Base-by-base conservation (phyloP, 2,888 invertebrate genomes). In the Cybosia mesomella region DNA sequence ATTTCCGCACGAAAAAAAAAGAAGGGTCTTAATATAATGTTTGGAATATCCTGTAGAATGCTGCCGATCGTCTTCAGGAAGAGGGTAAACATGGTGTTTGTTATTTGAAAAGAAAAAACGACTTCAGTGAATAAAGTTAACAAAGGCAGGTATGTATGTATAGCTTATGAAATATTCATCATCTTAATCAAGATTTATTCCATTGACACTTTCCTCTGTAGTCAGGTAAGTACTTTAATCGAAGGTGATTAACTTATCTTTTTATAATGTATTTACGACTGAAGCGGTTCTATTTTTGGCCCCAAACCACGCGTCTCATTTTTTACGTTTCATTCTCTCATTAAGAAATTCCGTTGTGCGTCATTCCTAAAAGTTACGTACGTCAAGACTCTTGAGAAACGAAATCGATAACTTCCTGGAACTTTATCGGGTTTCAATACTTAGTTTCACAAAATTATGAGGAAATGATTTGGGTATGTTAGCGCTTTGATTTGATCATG, bases 321-420 rank as follows among this genome's bases (percentile, higher is more conserved):
- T 62, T 54, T 66, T 59, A 54, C 34, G 58, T 24, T 67, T 61
- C 36, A 36, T 59, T 55, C n/a, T 34, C 28, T 55, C 58, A 43
- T 64, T 64, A 64, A 24, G 28, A 57, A 63, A 66, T 66, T 22
- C 18, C 28, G 21, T 58, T 34, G 55, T 62, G 61, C 69, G 65
- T 62, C 62, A 62, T 22, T 36, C 53, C n/a, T 24, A 1, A 60
- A 64, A 53, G 57, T 36, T 62, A 32, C 53, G 58, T 54, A 68
- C 65, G 60, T 58, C 61, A 66, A 24, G 32, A 36, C 43, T 39
- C 57, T 69, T 36, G 24, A 36, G 68, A 69, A 61, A 58, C 21
- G 49, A 36, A 65, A 68, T 65, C 65, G 36, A 68, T 68, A 54
- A 13, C 18, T 64, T 55, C 32, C 32, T 22, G 34, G 34, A 57